These are phyloP conservation scores for Anoplopoma fimbria DNA, from an alignment of 2,113 vertebrate species.

Conservation along the genomic window DNA sequence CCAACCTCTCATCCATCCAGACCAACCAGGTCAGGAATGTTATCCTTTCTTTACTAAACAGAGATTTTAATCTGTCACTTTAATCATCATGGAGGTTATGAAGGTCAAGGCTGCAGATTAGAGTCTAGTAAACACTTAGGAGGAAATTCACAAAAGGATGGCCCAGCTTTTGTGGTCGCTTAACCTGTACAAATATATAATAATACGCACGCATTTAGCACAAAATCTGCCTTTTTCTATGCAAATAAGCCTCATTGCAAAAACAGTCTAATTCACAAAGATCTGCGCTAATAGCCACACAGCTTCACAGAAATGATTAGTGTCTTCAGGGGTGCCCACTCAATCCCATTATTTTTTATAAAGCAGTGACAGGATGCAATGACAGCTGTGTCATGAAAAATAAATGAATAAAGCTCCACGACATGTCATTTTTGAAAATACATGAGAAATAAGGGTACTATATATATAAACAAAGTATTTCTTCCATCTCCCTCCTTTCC, in stretches of 20 bases:
- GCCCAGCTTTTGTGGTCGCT: neutral
- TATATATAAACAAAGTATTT: neutral
- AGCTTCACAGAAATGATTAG: neutral
- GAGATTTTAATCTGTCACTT: neutral
- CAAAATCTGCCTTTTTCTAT: neutral
- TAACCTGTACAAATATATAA: neutral
- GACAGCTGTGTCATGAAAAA: neutral
- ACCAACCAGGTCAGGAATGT: constrained; percentile 85
- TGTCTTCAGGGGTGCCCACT: neutral
- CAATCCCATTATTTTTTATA: neutral
- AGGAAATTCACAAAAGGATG: neutral
- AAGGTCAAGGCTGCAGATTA: neutral
- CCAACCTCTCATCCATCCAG: constrained; percentile 89
- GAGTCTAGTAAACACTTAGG: neutral
- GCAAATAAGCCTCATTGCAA: neutral
- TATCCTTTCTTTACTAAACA: constrained; percentile 35
- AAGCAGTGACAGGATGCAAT: neutral
- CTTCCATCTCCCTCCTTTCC: neutral
- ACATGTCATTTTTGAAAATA: neutral
- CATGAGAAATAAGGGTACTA: too few species aligned
- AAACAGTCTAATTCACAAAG: neutral
- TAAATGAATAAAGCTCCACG: neutral
- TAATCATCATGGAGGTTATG: neutral
- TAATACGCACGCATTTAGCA: neutral
- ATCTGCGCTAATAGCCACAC: neutral